phyloP scores from a whole-genome alignment of 2,888 invertebrate species.

The Sminthurides aquaticus region DNA sequence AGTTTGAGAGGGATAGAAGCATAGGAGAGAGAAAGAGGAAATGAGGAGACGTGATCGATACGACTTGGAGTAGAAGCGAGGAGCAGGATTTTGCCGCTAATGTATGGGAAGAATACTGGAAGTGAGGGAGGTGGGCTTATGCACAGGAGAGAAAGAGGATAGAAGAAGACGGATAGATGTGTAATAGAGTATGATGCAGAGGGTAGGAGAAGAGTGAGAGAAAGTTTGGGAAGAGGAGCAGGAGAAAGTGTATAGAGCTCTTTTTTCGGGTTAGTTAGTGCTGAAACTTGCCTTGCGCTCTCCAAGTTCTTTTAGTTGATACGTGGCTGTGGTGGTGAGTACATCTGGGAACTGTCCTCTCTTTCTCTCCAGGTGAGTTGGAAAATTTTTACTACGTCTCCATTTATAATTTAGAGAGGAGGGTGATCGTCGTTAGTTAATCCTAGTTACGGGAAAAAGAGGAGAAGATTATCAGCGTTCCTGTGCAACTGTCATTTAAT shows the following conservation, averaged over 20 bases:
- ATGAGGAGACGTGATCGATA: slow-evolving; percentile 27
- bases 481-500: not conserved
- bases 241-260: slow-evolving; percentile 8
- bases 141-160: not conserved
- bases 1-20: no score
- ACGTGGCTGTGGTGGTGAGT: slow-evolving; percentile 42
- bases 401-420: not conserved
- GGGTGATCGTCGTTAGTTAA: not conserved
- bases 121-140: no score
- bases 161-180: not conserved
- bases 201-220: not conserved
- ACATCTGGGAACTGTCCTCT: slow-evolving; percentile 31
- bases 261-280: no score
- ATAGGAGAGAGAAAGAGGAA: not conserved
- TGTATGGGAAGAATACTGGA: no score
- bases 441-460: not conserved
- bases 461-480: not conserved
- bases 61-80: slow-evolving; percentile 14
- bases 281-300: slow-evolving; percentile 33
- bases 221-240: slow-evolving; percentile 5
- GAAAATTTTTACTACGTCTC: slow-evolving; percentile 19
- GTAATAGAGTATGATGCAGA: not conserved
- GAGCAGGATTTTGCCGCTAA: slow-evolving; percentile 1
- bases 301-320: slow-evolving; percentile 37
- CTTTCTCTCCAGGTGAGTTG: slow-evolving; percentile 33